Evolutionary conservation across 2,113 vertebrate genomes (phyloP).

Genomic region (Pteruthius melanotis): DNA sequence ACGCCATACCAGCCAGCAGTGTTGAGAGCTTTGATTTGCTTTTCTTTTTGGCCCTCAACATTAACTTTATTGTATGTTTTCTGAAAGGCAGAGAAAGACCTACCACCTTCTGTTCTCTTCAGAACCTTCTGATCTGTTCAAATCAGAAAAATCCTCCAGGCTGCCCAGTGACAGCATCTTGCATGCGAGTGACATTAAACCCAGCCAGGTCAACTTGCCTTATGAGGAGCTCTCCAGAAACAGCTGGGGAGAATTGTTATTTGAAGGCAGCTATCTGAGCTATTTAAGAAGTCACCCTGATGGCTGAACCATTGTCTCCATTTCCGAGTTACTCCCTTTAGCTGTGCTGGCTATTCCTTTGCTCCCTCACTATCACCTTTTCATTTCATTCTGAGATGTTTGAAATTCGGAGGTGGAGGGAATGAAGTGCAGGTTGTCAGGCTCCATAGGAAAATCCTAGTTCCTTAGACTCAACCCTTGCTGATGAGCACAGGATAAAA

Average conservation of each 20-base stretch:
- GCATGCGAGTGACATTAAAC: neutral
- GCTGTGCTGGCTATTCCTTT: neutral
- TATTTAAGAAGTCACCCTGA: slow-evolving; percentile 4
- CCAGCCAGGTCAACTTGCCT: neutral
- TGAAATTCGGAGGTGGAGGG: neutral
- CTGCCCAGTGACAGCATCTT: neutral
- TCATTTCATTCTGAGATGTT: neutral
- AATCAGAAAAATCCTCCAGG: neutral
- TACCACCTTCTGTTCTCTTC: slow-evolving; percentile 16
- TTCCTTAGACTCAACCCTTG: neutral
- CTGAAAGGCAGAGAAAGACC: slow-evolving; percentile 7
- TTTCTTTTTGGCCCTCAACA: neutral
- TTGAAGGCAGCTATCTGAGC: neutral
- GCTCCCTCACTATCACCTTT: neutral
- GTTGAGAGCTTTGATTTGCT: neutral
- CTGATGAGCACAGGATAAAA: neutral
- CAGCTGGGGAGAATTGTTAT: neutral
- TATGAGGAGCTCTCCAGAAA: slow-evolving; percentile 3
- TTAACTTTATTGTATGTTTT: slow-evolving; percentile 2
- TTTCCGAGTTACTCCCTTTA: neutral
- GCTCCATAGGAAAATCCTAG: neutral
- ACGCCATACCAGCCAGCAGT: neutral
- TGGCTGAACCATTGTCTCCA: neutral
- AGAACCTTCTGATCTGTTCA: slow-evolving; percentile 22
- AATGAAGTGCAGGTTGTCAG: neutral